Percentiles rank a stretch among this genome's conserved stretches.
Conservation (phyloP, 1,140 invertebrate species). For the Ptiloglossa arizonensis region DNA sequence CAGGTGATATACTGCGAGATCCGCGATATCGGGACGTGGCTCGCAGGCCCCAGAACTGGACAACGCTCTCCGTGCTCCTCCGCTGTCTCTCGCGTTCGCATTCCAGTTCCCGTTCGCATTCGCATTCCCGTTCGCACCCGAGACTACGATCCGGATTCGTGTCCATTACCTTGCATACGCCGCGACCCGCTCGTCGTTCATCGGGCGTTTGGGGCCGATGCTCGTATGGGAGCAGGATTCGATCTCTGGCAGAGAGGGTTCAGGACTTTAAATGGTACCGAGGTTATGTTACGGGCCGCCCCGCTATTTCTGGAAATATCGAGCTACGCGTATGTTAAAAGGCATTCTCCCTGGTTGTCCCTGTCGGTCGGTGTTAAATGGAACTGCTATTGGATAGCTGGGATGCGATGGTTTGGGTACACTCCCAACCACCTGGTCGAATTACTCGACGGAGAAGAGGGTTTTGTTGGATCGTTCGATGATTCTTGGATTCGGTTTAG, state of each 20-base stretch:
- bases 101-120: conserved; percentile 27
- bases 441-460: too few species aligned
- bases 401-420: too few species aligned
- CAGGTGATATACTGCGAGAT: conserved; percentile 79
- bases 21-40: conserved; percentile 71
- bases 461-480: too few species aligned
- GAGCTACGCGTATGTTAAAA: too few species aligned
- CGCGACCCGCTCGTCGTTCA: conserved; percentile 51
- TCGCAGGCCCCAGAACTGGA: conserved; percentile 37
- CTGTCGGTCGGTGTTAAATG: too few species aligned
- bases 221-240: conserved; percentile 27
- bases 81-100: conserved; percentile 16
- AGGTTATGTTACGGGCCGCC: not conserved
- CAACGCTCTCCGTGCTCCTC: conserved; percentile 15
- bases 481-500: too few species aligned
- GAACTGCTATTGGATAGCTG: too few species aligned
- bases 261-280: not conserved
- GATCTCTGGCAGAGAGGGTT: not conserved
- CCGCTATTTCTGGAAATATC: too few species aligned
- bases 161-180: conserved; percentile 67
- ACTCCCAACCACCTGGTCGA: too few species aligned
- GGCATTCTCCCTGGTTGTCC: too few species aligned
- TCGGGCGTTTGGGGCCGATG: conserved; percentile 49
- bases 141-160: conserved; percentile 65
- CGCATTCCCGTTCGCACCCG: conserved; percentile 40